Percentiles rank a stretch among this genome's conserved stretches.
These are phyloP conservation scores for Rhabditoides inermis DNA, from an alignment of 2,888 invertebrate species.

Conservation along the genomic window DNA sequence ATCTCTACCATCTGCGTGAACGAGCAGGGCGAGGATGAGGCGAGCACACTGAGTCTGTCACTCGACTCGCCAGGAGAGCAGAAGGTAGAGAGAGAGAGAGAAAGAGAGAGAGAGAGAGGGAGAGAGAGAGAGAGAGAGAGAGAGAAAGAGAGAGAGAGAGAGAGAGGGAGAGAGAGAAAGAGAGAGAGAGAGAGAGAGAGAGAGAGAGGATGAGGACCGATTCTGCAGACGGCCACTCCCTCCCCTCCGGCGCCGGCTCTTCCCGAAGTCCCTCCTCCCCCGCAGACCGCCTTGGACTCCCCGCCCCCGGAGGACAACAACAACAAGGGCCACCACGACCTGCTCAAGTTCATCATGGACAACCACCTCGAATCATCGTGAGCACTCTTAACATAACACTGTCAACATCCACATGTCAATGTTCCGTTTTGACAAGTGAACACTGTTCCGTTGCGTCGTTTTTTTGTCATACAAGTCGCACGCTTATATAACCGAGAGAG, in stretches of 20 bases:
- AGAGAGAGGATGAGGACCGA: neutral
- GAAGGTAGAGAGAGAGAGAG: no score
- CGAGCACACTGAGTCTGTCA: conserved; percentile 10
- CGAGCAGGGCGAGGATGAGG: neutral
- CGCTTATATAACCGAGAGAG: no score
- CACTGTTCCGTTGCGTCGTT: no score
- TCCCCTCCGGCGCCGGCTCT: conserved; percentile 29
- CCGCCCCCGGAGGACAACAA: conserved; percentile 12
- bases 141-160: no score
- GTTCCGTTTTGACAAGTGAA: no score
- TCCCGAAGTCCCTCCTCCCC: conserved; percentile 27
- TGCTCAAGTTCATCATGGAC: conserved; percentile 45
- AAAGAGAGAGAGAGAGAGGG: no score
- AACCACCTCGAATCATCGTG: conserved; percentile 47
- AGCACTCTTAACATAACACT: no score
- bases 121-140: no score
- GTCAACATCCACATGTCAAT: no score
- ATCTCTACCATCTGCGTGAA: conserved; percentile 6
- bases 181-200: no score
- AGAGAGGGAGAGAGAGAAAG: no score
- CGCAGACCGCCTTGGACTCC: conserved; percentile 2
- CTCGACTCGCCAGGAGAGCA: conserved; percentile 5
- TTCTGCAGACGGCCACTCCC: neutral
- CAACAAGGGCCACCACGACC: conserved; percentile 18
- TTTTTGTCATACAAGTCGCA: no score